Percentiles rank a stretch among this genome's conserved stretches.
phyloP scores from a whole-genome alignment of 2,888 invertebrate species.

The Nysson spinosus region DNA sequence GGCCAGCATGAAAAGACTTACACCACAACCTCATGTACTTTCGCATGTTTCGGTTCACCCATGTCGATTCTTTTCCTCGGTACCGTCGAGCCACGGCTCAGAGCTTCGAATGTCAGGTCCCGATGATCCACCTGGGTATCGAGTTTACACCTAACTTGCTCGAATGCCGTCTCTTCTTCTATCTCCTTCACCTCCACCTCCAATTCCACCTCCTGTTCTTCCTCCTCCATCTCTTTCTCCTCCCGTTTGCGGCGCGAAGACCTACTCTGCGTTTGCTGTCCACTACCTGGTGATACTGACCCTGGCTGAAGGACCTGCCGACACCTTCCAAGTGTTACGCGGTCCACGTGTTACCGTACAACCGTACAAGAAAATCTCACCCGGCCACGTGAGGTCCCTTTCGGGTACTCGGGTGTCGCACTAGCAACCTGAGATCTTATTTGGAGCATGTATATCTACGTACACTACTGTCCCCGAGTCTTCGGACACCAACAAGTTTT shows the following conservation, averaged over 20 bases:
- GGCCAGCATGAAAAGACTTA: conserved; percentile 10
- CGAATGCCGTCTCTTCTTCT: conserved; percentile 34
- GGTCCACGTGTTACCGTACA: conserved; percentile 59
- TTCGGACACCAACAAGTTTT: too few relatives aligned
- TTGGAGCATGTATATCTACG: conserved; percentile 36
- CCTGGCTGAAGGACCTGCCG: conserved; percentile 57
- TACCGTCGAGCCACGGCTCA: conserved; percentile 9
- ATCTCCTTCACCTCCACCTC: conserved; percentile 6
- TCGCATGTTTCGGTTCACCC: conserved; percentile 25
- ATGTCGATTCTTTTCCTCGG: conserved; percentile 33
- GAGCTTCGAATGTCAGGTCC: conserved; percentile 55
- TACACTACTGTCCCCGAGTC: too few relatives aligned
- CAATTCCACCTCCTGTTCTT: conserved; percentile 1
- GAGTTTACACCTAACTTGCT: conserved; percentile 54
- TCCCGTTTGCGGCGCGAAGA: conserved; percentile 43
- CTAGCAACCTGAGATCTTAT: conserved; percentile 68
- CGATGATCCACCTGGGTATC: conserved; percentile 59
- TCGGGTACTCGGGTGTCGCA: conserved; percentile 68
- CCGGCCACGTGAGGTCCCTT: conserved; percentile 62
- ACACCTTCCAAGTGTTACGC: conserved; percentile 74
- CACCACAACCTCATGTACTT: conserved; percentile 20
- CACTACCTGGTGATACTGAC: conserved; percentile 51
- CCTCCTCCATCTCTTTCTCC: conserved; percentile 4
- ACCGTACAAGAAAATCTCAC: conserved; percentile 64
- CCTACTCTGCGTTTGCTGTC: conserved; percentile 48